These are phyloP conservation scores for Sympetrum striolatum DNA, from an alignment of 2,888 invertebrate species.

Conservation along the genomic window DNA sequence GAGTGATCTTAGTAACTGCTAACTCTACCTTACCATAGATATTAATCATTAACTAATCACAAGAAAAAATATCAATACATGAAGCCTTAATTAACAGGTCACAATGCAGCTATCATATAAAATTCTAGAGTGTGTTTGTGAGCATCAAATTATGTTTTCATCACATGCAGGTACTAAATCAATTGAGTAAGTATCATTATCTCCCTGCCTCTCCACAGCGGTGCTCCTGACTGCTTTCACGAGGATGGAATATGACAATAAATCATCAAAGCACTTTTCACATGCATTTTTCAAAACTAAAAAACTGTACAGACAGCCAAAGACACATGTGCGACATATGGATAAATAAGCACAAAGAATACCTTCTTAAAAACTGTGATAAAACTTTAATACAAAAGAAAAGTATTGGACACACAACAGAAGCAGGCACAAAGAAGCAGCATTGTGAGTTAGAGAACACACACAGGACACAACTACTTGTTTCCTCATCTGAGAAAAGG, in stretches of 20 bases:
- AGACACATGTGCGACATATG: constrained; percentile 6
- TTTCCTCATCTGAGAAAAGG: background rate
- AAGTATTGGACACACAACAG: constrained; percentile 20
- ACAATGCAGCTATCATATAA: too few relatives aligned
- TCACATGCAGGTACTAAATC: background rate
- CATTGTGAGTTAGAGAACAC: background rate
- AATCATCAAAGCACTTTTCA: constrained; percentile 13
- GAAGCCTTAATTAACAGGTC: too few relatives aligned
- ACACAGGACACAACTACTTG: constrained; percentile 25
- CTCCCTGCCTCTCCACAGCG: background rate
- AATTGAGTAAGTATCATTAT: background rate
- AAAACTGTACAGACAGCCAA: constrained; percentile 1
- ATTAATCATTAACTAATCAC: too few relatives aligned
- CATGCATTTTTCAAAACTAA: constrained; percentile 10
- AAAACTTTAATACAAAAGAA: background rate
- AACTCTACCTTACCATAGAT: too few relatives aligned
- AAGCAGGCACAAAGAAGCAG: constrained; percentile 9
- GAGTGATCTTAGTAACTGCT: too few relatives aligned
- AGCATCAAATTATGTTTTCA: too few relatives aligned
- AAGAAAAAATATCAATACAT: too few relatives aligned
- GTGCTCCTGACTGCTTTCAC: background rate
- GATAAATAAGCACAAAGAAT: background rate
- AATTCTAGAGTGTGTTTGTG: too few relatives aligned
- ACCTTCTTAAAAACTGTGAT: background rate
- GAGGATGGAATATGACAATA: background rate